phyloP scores from a whole-genome alignment of 1,140 invertebrate species.

The Lordiphosa stackelbergi region DNA sequence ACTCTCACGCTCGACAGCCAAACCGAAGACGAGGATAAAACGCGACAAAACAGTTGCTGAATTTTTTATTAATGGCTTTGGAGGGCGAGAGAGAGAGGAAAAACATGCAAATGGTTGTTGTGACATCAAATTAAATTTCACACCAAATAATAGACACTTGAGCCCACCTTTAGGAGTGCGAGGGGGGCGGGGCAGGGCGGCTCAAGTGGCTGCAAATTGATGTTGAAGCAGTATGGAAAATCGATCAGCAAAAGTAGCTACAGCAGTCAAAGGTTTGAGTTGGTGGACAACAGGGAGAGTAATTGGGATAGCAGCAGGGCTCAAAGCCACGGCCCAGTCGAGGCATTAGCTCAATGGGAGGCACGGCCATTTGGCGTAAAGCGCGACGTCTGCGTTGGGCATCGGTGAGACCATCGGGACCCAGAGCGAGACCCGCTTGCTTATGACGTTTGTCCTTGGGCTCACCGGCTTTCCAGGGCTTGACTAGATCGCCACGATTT shows the following conservation, averaged over 20 bases:
- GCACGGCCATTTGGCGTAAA: slow-evolving; percentile 5
- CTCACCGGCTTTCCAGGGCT: slow-evolving; percentile 29
- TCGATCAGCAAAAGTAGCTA: slow-evolving; percentile 11
- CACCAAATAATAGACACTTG: slow-evolving; percentile 10
- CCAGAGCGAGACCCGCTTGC: not conserved
- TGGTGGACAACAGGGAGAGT: slow-evolving; percentile 2
- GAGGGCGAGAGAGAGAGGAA: not conserved
- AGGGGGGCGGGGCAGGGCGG: no score
- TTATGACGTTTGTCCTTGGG: slow-evolving; percentile 11
- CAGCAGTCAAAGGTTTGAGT: not conserved
- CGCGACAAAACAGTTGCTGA: slow-evolving; percentile 12
- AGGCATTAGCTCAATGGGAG: slow-evolving; percentile 3
- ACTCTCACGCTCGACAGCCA: not conserved
- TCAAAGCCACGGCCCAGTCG: slow-evolving; percentile 11
- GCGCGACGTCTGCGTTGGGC: slow-evolving; percentile 14
- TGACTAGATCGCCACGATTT: slow-evolving; percentile 7
- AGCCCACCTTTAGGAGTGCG: not conserved
- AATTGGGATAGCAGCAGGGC: not conserved
- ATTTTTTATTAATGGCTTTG: slow-evolving; percentile 12
- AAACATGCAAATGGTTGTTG: slow-evolving; percentile 2
- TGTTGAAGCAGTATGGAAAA: not conserved
- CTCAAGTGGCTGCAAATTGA: not conserved
- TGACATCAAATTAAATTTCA: slow-evolving; percentile 15
- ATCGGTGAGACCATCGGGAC: slow-evolving; percentile 29
- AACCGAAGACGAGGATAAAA: slow-evolving; percentile 1